phyloP scores from a whole-genome alignment of 2,888 invertebrate species.

The Aleiodes alternator region DNA sequence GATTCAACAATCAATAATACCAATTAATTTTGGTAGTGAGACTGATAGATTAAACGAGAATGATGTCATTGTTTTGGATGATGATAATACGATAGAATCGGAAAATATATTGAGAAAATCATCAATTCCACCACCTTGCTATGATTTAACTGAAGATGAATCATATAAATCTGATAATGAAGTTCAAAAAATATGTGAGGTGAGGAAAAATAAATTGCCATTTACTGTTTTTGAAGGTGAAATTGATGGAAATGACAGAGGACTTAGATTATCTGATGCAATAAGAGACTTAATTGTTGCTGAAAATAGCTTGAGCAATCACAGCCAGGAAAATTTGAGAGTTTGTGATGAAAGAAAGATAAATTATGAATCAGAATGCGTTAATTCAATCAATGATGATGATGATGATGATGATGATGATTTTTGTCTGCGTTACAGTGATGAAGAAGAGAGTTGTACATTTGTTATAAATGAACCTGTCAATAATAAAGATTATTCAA shows the following conservation, averaged over 20 bases:
- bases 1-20: background rate
- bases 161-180: background rate
- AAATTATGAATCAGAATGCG: background rate
- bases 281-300: conserved; percentile 16
- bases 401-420: conserved; percentile 18
- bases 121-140: background rate
- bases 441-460: conserved; percentile 17
- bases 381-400: conserved; percentile 7
- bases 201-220: background rate
- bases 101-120: background rate
- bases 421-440: conserved; percentile 3
- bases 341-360: background rate
- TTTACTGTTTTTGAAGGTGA: background rate
- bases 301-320: conserved; percentile 18
- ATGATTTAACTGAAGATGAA: background rate
- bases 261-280: conserved; percentile 10
- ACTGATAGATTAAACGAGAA: background rate
- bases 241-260: conserved; percentile 8
- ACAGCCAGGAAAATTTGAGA: background rate
- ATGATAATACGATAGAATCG: conserved; percentile 6
- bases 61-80: background rate
- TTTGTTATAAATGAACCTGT: conserved; percentile 12
- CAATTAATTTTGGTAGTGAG: background rate
- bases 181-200: background rate
- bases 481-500: conserved; percentile 17